Conservation (phyloP, 2,888 invertebrate genomes). For the Cepaea hortensis region DNA sequence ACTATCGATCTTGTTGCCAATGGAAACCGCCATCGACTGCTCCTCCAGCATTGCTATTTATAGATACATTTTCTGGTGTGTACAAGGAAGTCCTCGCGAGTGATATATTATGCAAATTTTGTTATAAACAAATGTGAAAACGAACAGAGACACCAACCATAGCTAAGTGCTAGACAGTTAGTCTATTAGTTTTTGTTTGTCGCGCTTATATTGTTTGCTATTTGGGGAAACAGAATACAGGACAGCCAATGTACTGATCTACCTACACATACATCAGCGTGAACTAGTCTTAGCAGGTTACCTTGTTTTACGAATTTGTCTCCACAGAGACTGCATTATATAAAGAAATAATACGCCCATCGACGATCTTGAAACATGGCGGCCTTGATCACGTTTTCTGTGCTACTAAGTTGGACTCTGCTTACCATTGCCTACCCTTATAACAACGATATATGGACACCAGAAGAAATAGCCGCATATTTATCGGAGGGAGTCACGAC, state of each 20-base stretch:
- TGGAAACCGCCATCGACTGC: constrained; percentile 10
- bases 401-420: background rate
- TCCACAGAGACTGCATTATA: background rate
- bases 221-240: too few relatives aligned
- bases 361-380: background rate
- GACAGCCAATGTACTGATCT: too few relatives aligned
- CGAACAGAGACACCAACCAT: too few relatives aligned
- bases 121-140: background rate
- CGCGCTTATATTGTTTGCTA: too few relatives aligned
- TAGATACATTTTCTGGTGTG: background rate
- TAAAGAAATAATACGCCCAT: background rate
- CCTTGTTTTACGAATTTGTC: background rate
- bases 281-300: background rate
- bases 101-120: constrained; percentile 32
- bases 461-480: constrained; percentile 18
- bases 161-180: too few relatives aligned
- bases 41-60: background rate
- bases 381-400: background rate
- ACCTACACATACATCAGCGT: too few relatives aligned
- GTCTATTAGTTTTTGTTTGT: too few relatives aligned
- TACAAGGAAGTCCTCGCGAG: background rate
- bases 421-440: background rate
- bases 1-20: constrained; percentile 36
- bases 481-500: background rate
- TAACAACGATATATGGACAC: constrained; percentile 22